phyloP scores from a whole-genome alignment of 2,113 vertebrate species.

The Tragelaphus strepsiceros region DNA sequence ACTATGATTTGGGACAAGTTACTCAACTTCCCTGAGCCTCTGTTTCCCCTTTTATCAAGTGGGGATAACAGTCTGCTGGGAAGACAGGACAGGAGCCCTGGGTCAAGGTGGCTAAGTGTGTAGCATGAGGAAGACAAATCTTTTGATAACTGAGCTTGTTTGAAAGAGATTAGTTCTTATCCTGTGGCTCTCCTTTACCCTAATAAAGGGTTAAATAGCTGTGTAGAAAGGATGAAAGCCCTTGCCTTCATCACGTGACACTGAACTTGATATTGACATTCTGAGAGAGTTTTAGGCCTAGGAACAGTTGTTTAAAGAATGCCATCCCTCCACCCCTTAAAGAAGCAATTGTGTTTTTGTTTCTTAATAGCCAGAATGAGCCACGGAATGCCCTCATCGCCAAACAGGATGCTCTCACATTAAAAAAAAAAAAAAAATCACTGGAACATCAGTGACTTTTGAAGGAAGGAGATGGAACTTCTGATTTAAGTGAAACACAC shows the following conservation, averaged over 20 bases:
- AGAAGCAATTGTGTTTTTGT: constrained; percentile 27
- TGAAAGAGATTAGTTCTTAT: neutral
- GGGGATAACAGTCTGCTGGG: neutral
- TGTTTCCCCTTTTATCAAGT: constrained; percentile 9
- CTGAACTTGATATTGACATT: constrained; percentile 33
- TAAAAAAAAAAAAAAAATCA: neutral
- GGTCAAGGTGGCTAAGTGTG: neutral
- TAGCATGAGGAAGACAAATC: neutral
- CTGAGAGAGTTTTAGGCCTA: neutral
- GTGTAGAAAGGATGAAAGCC: neutral
- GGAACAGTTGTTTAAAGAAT: constrained; percentile 40
- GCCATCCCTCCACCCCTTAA: neutral
- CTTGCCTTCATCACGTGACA: neutral
- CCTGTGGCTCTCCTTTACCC: neutral
- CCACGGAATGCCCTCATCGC: neutral
- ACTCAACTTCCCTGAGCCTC: neutral
- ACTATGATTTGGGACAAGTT: neutral
- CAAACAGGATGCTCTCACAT: constrained; percentile 23
- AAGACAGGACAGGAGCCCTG: neutral
- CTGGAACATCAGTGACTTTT: constrained; percentile 36
- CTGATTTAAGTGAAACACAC: constrained; percentile 44
- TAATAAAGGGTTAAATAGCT: constrained; percentile 22
- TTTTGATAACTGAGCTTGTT: neutral
- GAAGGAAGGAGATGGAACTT: neutral
- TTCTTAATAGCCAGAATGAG: constrained; percentile 14